Conservation (phyloP, 2,113 vertebrate species). For the Cacatua alba region DNA sequence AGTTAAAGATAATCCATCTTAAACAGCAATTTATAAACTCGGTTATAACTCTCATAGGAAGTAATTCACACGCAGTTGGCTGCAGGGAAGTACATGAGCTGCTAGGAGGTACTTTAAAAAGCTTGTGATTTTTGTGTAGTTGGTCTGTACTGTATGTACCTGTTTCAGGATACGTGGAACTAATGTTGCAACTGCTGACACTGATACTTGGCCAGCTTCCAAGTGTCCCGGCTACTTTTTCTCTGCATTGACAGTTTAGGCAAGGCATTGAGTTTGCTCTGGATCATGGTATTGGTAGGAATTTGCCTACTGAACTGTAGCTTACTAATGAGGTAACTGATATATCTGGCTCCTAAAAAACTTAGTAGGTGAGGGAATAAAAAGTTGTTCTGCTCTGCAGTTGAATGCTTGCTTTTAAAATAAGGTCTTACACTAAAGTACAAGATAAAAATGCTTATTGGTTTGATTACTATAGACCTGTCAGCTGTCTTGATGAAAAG, state of each 20-base stretch:
- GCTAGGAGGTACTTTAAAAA: not conserved
- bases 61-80: not conserved
- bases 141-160: not conserved
- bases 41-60: not conserved
- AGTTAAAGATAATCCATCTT: not conserved
- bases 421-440: not conserved
- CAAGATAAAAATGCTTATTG: not conserved
- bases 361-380: not conserved
- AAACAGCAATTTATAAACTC: not conserved
- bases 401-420: not conserved
- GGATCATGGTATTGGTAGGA: not conserved
- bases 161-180: not conserved
- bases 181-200: not conserved
- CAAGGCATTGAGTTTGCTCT: not conserved
- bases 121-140: not conserved
- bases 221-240: rapidly evolving
- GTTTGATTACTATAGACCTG: not conserved
- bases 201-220: not conserved
- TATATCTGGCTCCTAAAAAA: not conserved
- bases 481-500: not conserved
- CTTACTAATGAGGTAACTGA: not conserved
- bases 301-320: not conserved
- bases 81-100: not conserved
- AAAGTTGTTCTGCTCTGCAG: not conserved
- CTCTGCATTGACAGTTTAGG: not conserved